Base-by-base conservation (phyloP, 2,888 invertebrate species). In the Eupithecia subfuscata region DNA sequence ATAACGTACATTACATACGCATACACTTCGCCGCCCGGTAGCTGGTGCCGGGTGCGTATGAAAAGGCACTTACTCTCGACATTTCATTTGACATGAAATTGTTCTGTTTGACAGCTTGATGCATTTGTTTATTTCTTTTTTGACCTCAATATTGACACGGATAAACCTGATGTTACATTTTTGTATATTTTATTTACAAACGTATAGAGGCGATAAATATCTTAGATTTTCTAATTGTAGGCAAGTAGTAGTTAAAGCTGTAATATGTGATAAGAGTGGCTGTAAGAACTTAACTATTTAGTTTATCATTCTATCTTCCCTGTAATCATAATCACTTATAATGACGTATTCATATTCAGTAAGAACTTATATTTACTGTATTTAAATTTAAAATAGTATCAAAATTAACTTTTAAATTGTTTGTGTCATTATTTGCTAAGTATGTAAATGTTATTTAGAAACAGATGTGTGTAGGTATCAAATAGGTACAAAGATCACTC, bases 201-300 rank as follows among this genome's bases (percentile, higher is more conserved):
- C 86, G 86, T 91, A 93, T 89, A 91, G 91, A 90, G 89, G 89
- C 92, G 90, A 90, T 91, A 88, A 88, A 85, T 87, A 85, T 92
- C 90, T 90, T 94, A 95, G 95, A 94, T 94, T 95, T 95, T 95
- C 92, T 95, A 68, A 95, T 93, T 85, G 88, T 94, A 94, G 91
- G 91, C 88, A 89, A 89, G 86, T 92, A 91, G 90, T 90, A 89
- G 88, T 82, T 92, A 89, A 85, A 91, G 90, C 89, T 92, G 91
- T 93, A 88, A 90, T 92, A 91, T 94, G 94, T 95, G 95, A 94
- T 94, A 95, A 94, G 94, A 91, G 94, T 92, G 95, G 94, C 94
- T 95, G 95, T 94, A 93, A 92, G 89, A 89, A 86, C 86, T 87
- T 89, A 85, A 76, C 75, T 87, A 84, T 89, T 88, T 89, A 86